Evolutionary conservation across 1,140 invertebrate genomes (phyloP).

Genomic region (Pseudomyrmex cubaensis): DNA sequence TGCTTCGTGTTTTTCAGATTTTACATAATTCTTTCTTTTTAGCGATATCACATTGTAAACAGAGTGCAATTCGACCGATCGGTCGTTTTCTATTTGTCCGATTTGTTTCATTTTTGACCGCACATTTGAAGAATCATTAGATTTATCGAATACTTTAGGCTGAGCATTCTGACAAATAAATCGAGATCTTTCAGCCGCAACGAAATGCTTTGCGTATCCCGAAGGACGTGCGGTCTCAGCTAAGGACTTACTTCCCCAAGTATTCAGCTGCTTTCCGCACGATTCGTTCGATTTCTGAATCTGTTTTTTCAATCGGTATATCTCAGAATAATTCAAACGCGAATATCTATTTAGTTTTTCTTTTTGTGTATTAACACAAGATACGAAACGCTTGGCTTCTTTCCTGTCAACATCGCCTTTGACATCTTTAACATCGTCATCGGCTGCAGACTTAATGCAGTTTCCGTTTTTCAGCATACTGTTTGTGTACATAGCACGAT

Average conservation of each 20-base stretch:
- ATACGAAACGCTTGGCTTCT: background rate
- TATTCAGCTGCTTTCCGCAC: background rate
- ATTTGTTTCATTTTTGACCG: background rate
- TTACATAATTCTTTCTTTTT: conserved; percentile 5
- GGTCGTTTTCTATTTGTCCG: background rate
- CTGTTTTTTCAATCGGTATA: conserved; percentile 23
- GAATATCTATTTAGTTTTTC: background rate
- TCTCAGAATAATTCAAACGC: conserved; percentile 27
- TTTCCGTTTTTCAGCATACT: background rate
- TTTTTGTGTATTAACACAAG: conserved; percentile 2
- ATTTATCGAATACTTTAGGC: background rate
- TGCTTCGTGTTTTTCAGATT: background rate
- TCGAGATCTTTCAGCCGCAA: background rate
- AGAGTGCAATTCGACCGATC: background rate
- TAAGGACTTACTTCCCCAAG: conserved; percentile 29
- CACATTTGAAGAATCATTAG: background rate
- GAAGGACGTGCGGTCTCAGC: conserved; percentile 11
- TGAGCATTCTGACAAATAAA: background rate
- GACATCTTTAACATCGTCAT: background rate
- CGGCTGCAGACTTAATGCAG: background rate
- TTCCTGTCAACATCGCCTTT: background rate
- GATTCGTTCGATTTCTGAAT: background rate
- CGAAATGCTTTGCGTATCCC: background rate
- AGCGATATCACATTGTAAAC: background rate
- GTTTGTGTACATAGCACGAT: background rate